Percentiles rank a stretch among this genome's conserved stretches.
phyloP scores from a whole-genome alignment of 2,797 vertebrate species.

The Chaunax sp. region DNA sequence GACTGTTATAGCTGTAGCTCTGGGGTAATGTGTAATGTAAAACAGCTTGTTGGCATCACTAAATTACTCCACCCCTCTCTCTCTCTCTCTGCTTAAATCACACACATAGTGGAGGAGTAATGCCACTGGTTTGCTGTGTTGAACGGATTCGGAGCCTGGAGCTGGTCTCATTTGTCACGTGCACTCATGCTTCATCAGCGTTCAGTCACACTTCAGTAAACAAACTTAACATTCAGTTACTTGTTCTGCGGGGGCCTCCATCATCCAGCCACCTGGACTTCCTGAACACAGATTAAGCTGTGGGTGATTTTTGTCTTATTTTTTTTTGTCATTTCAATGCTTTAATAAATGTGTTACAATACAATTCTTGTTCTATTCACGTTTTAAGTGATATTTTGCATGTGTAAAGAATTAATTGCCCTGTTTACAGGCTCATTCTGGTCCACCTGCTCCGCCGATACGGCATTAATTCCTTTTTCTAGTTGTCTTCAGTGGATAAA shows the following conservation, averaged over 20 bases:
- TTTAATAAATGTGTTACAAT: background rate
- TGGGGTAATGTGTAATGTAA: constrained; percentile 63
- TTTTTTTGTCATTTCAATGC: constrained; percentile 15
- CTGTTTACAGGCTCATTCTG: constrained; percentile 16
- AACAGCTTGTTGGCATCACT: constrained; percentile 71
- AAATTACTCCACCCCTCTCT: constrained; percentile 56
- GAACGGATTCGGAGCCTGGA: constrained; percentile 54
- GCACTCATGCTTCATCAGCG: constrained; percentile 58
- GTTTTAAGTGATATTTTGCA: constrained; percentile 11
- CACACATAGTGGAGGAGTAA: constrained; percentile 32
- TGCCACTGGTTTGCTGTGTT: constrained; percentile 57
- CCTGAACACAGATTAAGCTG: constrained; percentile 8
- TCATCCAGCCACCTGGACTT: constrained; percentile 54
- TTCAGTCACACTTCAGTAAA: constrained; percentile 60
- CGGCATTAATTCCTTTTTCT: constrained; percentile 9
- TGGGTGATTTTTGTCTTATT: constrained; percentile 19
- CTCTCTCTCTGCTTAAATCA: constrained; percentile 39
- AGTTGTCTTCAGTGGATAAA: constrained; percentile 18
- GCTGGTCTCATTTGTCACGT: constrained; percentile 58
- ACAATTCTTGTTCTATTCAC: background rate
- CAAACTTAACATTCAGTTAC: constrained; percentile 55
- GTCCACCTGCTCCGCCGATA: background rate
- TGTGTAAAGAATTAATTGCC: constrained; percentile 20
- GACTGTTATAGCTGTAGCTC: constrained; percentile 62
- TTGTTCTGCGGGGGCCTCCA: constrained; percentile 35